Evolutionary conservation across 2,797 vertebrate species (phyloP), one percentile per base, ranked within the genome.

Genomic region (Parotocinclus haroldoi): DNA sequence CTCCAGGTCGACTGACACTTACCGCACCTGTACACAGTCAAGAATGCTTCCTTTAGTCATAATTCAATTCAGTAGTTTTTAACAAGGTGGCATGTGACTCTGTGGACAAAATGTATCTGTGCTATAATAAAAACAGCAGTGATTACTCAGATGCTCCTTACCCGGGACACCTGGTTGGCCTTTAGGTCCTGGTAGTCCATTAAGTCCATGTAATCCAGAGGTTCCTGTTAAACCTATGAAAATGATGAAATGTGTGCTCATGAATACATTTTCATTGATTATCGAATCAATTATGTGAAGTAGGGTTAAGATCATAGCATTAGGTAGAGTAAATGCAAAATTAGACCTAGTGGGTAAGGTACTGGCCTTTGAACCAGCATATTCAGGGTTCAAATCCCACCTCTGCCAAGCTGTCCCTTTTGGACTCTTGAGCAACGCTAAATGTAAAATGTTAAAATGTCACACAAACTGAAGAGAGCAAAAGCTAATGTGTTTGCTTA

Each of bases 161-260:
- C 96, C 96, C 89, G 91, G 92, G n/a, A 87, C 92, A 85, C 96
- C 96, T 63, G 86, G 68, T 54, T 86, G 83, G 0, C 96, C 96
- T 75, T 92, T 96, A 9, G 94, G 89, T 81, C 96, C 96, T 58
- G 79, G 88, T 63, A 99, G 90, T 37, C 95, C 96, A 76, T 99
- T 95, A 3, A 99, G 88, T 80, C 95, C 96, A 72, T 88, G 89
- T 78, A 98, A 86, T 68, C 96, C 96, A 44, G 91, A 88, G 44
- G 86, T 54, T 66, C 96, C 96, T n/a, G 83, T 40, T 58, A 90
- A 90, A 69, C 96, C 96, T 99, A 71, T 55, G 72, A 65, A 1
- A 67, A 7, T 19, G 42, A 9, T 1, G 1, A 14, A 17, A 63
- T 6, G 1, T 10, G 3, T 53, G 6, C 50, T 63, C 37, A 18